phyloP scores from a whole-genome alignment of 2,113 vertebrate genomes.

The Lynx canadensis region DNA sequence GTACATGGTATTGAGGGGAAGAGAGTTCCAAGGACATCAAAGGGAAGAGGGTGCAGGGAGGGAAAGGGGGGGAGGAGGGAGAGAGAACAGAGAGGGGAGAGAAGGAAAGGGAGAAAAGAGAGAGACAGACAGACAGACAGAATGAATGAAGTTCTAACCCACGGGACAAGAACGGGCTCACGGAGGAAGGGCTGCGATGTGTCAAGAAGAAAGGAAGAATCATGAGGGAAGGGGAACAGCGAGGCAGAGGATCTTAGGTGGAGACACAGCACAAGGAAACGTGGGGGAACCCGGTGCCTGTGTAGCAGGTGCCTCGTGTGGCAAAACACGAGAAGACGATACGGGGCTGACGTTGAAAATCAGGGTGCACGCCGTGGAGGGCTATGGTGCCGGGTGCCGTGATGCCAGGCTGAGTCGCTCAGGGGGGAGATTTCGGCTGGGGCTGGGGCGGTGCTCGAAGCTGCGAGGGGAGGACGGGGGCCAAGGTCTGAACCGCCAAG shows the following conservation, averaged over 20 bases:
- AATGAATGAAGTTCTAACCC: neutral
- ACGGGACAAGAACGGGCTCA: neutral
- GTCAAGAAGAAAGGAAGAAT: neutral
- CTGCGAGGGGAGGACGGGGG: neutral
- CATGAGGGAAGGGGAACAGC: neutral
- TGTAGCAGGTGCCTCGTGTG: neutral
- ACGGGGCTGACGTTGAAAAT: neutral
- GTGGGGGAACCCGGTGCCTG: neutral
- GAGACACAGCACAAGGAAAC: neutral
- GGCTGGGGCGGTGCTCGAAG: neutral
- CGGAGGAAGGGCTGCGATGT: neutral
- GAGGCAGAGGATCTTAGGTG: neutral
- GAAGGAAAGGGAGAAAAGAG: neutral
- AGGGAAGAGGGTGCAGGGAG: neutral
- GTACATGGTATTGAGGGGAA: too few species aligned
- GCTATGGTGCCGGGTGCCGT: neutral
- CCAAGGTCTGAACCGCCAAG: neutral
- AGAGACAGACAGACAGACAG: neutral
- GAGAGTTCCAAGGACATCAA: neutral
- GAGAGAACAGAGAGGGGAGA: neutral
- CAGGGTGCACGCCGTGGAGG: neutral
- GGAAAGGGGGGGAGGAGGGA: too few species aligned
- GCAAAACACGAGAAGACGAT: neutral
- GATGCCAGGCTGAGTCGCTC: fast-evolving
- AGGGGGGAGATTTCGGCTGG: neutral